Base-by-base conservation (phyloP, 2,797 vertebrate species). In the Eulemur coronatus region DNA sequence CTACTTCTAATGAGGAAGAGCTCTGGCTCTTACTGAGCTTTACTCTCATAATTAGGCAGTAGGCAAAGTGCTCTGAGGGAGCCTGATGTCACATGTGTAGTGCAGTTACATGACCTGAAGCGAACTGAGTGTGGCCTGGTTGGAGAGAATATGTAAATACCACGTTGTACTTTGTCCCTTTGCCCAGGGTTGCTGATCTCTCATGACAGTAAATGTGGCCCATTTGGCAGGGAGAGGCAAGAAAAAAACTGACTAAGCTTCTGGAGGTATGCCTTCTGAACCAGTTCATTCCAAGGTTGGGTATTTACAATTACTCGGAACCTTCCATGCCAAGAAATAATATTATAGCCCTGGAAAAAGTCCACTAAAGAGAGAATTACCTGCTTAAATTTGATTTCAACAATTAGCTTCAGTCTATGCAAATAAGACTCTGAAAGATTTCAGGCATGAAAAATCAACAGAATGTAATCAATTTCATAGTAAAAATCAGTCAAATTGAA, bases 351-450 rank as follows among this genome's bases (percentile, higher is more conserved):
- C 28, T 73, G 55, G 48, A 65, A 72, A 52, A 59, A 96, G 69
- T 80, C 30, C n/a, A 46, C 38, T 35, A 72, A 12, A 52, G 18
- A 81, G 28, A 18, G 22, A 35, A 7, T 46, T 59, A 81, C 46
- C 20, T 24, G 38, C 8, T 72, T 76, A 43, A 7, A 69, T 0
- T 55, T 84, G 85, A 73, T 72, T 85, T 75, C 70, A 85, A 61
- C 65, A 65, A 28, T 82, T 76, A 86, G 7, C 93, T 89, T 92
- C 46, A 82, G 79, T 43, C 63, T 69, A 14, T n/a, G 38, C 2
- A 80, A 63, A 82, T 89, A 91, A 76, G 61, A 88, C 70, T 75
- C 86, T 89, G 43, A 91, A 96, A 63, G 59, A 93, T 43, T 80
- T 67, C 46, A 76, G 59, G 35, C 17, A 46, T 63, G 13, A 93